These are phyloP conservation scores for Druceiella hillmani DNA, from an alignment of 2,888 invertebrate species.

Conservation along the genomic window DNA sequence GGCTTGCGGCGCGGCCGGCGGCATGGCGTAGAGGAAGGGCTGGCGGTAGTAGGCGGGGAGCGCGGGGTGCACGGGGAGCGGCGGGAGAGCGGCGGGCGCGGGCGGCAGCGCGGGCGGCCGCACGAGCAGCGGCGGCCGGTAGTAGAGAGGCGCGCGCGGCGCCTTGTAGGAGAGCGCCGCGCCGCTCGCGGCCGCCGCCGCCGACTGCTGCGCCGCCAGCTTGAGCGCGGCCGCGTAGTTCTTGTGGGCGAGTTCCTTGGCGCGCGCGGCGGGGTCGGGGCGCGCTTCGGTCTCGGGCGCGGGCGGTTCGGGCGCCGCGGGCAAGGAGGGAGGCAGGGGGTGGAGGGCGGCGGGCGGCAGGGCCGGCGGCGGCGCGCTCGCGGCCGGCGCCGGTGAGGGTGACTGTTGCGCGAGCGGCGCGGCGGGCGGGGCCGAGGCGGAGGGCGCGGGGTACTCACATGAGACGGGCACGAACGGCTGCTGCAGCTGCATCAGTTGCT, in stretches of 20 bases:
- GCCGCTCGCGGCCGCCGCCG: slow-evolving; percentile 45
- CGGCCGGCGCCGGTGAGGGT: slow-evolving; percentile 29
- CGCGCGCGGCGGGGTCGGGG: slow-evolving; percentile 50
- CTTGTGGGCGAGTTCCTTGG: slow-evolving; percentile 79
- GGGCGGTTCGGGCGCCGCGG: slow-evolving; percentile 29
- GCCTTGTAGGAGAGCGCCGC: slow-evolving; percentile 36
- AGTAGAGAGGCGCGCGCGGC: slow-evolving; percentile 51
- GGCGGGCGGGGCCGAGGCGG: slow-evolving; percentile 58
- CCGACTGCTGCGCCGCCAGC: slow-evolving; percentile 46
- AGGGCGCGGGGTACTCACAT: slow-evolving; percentile 91
- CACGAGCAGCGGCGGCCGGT: slow-evolving; percentile 46
- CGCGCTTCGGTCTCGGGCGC: slow-evolving; percentile 29
- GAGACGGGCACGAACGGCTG: slow-evolving; percentile 98
- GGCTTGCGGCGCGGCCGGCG: slow-evolving; percentile 42
- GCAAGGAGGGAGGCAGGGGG: slow-evolving; percentile 24
- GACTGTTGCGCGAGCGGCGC: slow-evolving; percentile 33
- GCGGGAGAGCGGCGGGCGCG: slow-evolving; percentile 30
- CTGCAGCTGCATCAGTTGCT: slow-evolving; percentile 91
- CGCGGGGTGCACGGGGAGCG: slow-evolving; percentile 30
- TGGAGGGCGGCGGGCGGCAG: slow-evolving; percentile 14
- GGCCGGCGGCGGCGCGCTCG: slow-evolving; percentile 17
- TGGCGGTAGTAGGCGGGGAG: slow-evolving; percentile 43
- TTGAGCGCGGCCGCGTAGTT: slow-evolving; percentile 66
- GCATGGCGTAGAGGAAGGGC: slow-evolving; percentile 50
- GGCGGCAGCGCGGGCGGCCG: slow-evolving; percentile 33